phyloP scores from a whole-genome alignment of 2,797 vertebrate species.

The Jordanella pulchra region DNA sequence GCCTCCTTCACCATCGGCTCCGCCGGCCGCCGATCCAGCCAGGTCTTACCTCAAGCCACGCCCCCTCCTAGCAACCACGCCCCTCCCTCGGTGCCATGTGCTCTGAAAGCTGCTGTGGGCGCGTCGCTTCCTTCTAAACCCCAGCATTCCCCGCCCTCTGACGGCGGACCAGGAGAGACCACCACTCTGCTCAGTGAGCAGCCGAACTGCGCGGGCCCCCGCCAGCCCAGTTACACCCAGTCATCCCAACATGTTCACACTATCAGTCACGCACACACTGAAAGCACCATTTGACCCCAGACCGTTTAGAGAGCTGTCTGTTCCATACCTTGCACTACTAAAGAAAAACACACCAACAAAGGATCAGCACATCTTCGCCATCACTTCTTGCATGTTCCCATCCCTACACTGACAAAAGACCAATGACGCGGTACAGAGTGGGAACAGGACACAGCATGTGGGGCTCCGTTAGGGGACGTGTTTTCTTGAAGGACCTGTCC shows the following conservation, averaged over 20 bases:
- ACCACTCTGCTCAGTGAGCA: slow-evolving; percentile 86
- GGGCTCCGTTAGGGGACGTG: neutral
- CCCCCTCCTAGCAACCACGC: slow-evolving; percentile 46
- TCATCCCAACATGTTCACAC: slow-evolving; percentile 57
- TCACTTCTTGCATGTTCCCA: slow-evolving; percentile 53
- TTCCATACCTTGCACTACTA: slow-evolving; percentile 20
- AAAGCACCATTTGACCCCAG: slow-evolving; percentile 86
- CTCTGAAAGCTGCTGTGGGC: slow-evolving; percentile 15
- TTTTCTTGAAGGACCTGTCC: slow-evolving; percentile 22
- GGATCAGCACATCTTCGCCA: slow-evolving; percentile 21
- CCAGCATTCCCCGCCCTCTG: slow-evolving; percentile 46
- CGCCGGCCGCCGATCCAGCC: slow-evolving; percentile 48
- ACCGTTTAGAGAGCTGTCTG: slow-evolving; percentile 17
- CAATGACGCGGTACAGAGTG: slow-evolving; percentile 4
- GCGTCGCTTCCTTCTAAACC: slow-evolving; percentile 39
- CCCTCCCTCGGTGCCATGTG: neutral
- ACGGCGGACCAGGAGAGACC: slow-evolving; percentile 82
- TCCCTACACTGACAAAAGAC: slow-evolving; percentile 17
- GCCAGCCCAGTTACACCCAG: slow-evolving; percentile 70
- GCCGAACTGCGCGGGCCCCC: slow-evolving; percentile 82
- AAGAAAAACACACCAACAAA: slow-evolving; percentile 1
- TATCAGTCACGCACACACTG: slow-evolving; percentile 77
- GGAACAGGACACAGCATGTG: slow-evolving; percentile 5
- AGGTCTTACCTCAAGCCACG: slow-evolving; percentile 48
- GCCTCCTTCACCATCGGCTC: slow-evolving; percentile 24